Evolutionary conservation across 2,888 invertebrate species (phyloP), one percentile per base, ranked within the genome.

Genomic region (Dolomedes plantarius): DNA sequence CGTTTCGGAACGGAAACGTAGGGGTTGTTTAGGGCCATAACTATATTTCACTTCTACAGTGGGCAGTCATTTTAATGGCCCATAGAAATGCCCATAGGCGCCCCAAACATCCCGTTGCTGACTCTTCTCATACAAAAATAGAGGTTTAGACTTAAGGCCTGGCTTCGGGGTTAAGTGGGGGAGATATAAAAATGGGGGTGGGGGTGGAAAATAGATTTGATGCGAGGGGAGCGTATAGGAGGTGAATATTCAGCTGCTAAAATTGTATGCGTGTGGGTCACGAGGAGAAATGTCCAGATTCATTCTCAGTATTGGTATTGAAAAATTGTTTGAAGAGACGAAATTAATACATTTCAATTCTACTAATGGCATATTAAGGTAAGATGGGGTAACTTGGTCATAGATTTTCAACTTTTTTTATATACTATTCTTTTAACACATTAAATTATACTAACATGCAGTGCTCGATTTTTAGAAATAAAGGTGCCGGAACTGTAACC

Each of bases 1-100:
- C 77, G 72, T 83, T 56, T 83, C 71, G 50, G 13, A 39, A 23
- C 76, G 83, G 83, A 83, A 83, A 73, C 39, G 77, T 39, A 46
- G 77, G 72, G 77, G 69, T 39, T 41, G 83, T 71, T 72, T 32
- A 28, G 46, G 67, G 56, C 83, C 72, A 77, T 83, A 83, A 83
- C 83, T 83, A 77, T 83, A 83, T 77, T 77, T 83, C 83, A 83
- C 83, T 83, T 65, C 83, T 77, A 77, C 83, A 83, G 83, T 65
- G 64, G 56, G 67, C 64, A 83, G 83, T 83, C 83, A 83, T 83
- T 77, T 83, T 83, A 83, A 83, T 83, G 83, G 83, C 36, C 77
- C 77, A 77, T 77, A 77, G 77, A 83, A 77, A 83, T 77, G 73
- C 72, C 83, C 73, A 83, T 77, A 83, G 83, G 77, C 72, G 73